Conservation (phyloP, 2,888 invertebrate genomes). For the Idaea dimidiata region DNA sequence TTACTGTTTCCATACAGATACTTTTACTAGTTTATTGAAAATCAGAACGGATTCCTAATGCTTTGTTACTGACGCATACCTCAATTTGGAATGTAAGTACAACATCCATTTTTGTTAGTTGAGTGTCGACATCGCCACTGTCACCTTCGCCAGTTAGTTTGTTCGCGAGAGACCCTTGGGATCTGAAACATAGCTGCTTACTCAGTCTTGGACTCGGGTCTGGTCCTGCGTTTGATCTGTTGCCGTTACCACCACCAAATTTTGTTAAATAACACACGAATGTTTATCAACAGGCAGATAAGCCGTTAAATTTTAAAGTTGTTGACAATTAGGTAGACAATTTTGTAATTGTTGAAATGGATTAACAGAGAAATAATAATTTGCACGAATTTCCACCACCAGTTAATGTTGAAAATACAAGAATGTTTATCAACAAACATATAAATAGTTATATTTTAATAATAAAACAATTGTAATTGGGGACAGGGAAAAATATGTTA, state of each 20-base stretch:
- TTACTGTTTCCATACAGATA: neutral
- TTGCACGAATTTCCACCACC: constrained; percentile 40
- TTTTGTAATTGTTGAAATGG: neutral
- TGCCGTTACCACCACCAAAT: constrained; percentile 50
- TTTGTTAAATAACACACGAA: neutral
- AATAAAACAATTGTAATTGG: neutral
- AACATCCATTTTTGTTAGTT: constrained; percentile 98
- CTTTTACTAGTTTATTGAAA: neutral
- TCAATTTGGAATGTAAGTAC: constrained; percentile 98
- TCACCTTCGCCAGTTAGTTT: constrained; percentile 98
- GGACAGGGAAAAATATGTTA: constrained; percentile 6
- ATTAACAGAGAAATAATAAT: constrained; percentile 6
- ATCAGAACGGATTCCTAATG: constrained; percentile 4
- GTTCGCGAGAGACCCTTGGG: constrained; percentile 92
- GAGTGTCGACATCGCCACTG: constrained; percentile 96
- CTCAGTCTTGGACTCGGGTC: constrained; percentile 82
- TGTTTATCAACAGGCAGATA: neutral
- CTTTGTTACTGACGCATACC: constrained; percentile 75
- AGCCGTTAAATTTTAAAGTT: neutral
- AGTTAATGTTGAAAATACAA: constrained; percentile 14
- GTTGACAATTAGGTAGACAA: neutral
- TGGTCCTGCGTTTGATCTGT: constrained; percentile 75
- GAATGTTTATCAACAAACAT: neutral
- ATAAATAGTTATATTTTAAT: neutral
- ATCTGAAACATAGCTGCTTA: constrained; percentile 86